Conservation (phyloP, 2,888 invertebrate genomes). For the Germaria angustata region DNA sequence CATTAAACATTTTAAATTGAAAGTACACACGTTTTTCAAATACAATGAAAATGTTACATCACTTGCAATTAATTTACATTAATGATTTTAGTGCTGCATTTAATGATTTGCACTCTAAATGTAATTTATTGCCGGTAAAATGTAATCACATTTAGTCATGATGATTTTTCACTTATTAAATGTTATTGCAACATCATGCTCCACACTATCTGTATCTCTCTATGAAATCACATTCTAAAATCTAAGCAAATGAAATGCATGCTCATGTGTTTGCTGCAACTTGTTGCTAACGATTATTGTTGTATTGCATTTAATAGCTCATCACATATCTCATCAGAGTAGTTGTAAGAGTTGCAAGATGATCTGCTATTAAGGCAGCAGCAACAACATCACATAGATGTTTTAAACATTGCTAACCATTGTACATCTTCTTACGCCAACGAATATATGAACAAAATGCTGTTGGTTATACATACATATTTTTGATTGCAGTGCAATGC, state of each 20-base stretch:
- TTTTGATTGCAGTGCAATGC: slow-evolving; percentile 21
- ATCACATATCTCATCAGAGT: slow-evolving; percentile 19
- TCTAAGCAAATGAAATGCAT: slow-evolving; percentile 18
- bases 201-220: slow-evolving; percentile 4
- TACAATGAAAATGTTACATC: not conserved
- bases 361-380: not conserved
- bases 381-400: not conserved
- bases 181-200: slow-evolving; percentile 13
- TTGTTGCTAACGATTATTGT: slow-evolving; percentile 52
- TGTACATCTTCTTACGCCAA: slow-evolving; percentile 1
- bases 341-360: not conserved
- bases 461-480: not conserved
- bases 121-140: slow-evolving; percentile 29
- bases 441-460: not conserved
- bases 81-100: slow-evolving; percentile 12
- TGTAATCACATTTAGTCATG: slow-evolving; percentile 33
- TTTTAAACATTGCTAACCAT: slow-evolving; percentile 21
- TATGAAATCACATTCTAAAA: slow-evolving; percentile 45
- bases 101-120: slow-evolving; percentile 10
- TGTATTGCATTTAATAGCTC: slow-evolving; percentile 43
- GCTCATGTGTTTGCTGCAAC: not conserved
- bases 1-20: too few species aligned
- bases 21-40: not conserved
- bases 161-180: slow-evolving; percentile 2
- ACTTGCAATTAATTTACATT: slow-evolving; percentile 3